Percentiles rank a stretch among this genome's conserved stretches.
These are phyloP conservation scores for Pristionchus fissidentatus DNA, from an alignment of 2,888 invertebrate species.

Conservation along the genomic window DNA sequence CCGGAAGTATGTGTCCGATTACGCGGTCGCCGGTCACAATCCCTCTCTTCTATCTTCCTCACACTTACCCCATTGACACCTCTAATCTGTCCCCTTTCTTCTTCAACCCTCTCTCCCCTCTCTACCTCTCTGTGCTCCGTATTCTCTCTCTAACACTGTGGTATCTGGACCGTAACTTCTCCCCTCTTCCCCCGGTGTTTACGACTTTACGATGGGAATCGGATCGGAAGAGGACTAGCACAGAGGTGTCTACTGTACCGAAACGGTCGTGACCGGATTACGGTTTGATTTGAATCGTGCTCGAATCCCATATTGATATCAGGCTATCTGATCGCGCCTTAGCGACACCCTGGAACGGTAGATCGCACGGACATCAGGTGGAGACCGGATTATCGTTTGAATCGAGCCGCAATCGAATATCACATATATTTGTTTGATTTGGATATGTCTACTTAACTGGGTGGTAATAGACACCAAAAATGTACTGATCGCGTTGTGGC, in stretches of 20 bases:
- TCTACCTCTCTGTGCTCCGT: background rate
- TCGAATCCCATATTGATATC: too few species aligned
- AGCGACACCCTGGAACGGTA: background rate
- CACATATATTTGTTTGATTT: too few species aligned
- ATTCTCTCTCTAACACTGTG: too few species aligned
- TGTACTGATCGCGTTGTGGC: too few species aligned
- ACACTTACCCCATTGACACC: background rate
- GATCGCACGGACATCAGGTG: background rate
- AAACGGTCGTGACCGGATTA: background rate
- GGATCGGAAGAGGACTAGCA: background rate
- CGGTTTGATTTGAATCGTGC: background rate
- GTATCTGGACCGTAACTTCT: background rate
- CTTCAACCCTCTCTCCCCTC: background rate
- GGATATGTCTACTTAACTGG: too few species aligned
- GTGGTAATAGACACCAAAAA: too few species aligned
- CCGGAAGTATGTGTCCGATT: background rate
- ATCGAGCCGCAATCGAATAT: too few species aligned
- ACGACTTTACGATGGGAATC: constrained; percentile 37
- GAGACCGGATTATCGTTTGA: background rate
- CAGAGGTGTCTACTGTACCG: background rate
- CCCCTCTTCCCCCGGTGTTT: constrained; percentile 3
- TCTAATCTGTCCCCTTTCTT: background rate
- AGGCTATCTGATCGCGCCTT: too few species aligned
- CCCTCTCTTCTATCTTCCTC: background rate
- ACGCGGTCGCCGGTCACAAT: background rate